A percentile compares a stretch with the other conserved stretches of the same genome.
phyloP scores from a whole-genome alignment of 2,113 vertebrate genomes.

The Lanius collurio region DNA sequence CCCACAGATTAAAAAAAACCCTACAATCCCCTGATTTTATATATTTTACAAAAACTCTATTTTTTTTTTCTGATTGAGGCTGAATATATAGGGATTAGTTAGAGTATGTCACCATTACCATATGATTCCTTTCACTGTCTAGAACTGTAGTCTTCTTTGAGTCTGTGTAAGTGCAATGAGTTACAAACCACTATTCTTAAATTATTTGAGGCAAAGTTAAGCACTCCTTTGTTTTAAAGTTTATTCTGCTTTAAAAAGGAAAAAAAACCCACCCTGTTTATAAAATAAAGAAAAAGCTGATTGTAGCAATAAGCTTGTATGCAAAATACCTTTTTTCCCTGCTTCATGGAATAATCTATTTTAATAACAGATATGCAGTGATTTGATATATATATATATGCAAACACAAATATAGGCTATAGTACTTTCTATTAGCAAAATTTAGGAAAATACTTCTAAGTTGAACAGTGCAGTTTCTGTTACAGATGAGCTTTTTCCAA shows the following conservation, averaged over 20 bases:
- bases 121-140: not conserved
- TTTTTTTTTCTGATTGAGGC: not conserved
- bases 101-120: not conserved
- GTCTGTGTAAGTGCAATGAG: not conserved
- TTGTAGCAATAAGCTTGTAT: not conserved
- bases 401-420: not conserved
- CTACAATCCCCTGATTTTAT: not conserved
- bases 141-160: not conserved
- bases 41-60: not conserved
- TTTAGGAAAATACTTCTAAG: not conserved
- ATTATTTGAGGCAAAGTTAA: not conserved
- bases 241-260: not conserved
- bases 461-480: not conserved
- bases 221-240: not conserved
- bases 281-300: not conserved
- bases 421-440: not conserved
- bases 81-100: not conserved
- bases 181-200: not conserved
- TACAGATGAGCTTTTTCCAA: not conserved
- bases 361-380: not conserved
- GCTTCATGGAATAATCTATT: not conserved
- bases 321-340: not conserved
- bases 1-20: not conserved
- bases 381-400: not conserved
- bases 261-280: not conserved